phyloP scores from a whole-genome alignment of 2,797 vertebrate genomes.

The Okamejei kenojei region DNA sequence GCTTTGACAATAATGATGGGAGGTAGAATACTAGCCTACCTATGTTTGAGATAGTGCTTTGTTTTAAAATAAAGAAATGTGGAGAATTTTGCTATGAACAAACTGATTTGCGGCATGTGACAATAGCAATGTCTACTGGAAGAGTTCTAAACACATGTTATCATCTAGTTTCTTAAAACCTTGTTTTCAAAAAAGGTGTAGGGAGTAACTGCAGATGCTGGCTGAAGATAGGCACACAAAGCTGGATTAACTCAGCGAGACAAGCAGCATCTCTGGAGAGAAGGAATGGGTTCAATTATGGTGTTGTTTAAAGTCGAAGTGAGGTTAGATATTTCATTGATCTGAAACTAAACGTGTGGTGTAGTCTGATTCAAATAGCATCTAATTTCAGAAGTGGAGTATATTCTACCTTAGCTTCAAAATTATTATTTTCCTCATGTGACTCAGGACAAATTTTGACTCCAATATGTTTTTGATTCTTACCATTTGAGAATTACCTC shows the following conservation, averaged over 20 bases:
- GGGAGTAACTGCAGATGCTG: too few species aligned
- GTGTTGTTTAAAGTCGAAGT: not conserved
- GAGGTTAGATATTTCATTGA: not conserved
- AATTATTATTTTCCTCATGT: not conserved
- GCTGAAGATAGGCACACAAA: too few species aligned
- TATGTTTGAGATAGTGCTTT: not conserved
- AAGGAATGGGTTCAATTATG: not conserved
- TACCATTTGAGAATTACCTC: not conserved
- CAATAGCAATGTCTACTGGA: not conserved
- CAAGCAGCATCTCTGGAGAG: too few species aligned
- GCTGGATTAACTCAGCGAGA: too few species aligned
- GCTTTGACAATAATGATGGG: not conserved
- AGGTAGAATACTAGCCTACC: not conserved
- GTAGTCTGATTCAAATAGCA: too few species aligned
- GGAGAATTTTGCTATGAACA: not conserved
- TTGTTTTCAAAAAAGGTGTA: not conserved
- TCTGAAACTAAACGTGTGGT: not conserved
- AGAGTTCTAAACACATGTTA: not conserved
- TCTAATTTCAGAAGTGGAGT: not conserved
- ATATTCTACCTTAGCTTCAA: not conserved
- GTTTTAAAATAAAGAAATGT: not conserved
- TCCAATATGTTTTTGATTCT: not conserved
- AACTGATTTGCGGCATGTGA: not conserved
- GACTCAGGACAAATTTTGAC: too few species aligned
- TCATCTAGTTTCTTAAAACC: not conserved